Evolutionary conservation across 2,888 invertebrate species (phyloP), one percentile per base, ranked within the genome.

Genomic region (Aelia acuminata): DNA sequence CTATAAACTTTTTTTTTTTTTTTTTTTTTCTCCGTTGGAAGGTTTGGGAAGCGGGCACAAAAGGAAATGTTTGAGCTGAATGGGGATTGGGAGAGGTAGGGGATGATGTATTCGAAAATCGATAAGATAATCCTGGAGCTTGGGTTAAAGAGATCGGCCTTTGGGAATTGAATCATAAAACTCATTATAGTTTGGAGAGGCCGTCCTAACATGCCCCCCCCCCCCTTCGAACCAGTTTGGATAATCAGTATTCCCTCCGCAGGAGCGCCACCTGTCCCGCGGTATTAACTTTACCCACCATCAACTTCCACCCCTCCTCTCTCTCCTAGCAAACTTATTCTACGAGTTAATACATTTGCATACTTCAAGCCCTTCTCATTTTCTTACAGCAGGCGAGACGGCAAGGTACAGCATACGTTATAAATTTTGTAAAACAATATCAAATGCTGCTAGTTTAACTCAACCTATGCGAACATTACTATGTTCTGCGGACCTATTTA

Each of bases 151-250:
- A 84, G 84, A 84, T 48, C 84, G 49, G 20, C 26, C 84, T 47
- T 31, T 26, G 48, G 84, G 84, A 84, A 84, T 84, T 84, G 84
- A 84, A 84, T 84, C 84, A 84, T 84, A 84, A 84, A 84, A 84
- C 84, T 84, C 84, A 84, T 84, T 84, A 84, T 84, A 84, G 47
- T 84, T 84, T 50, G 84, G 84, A 48, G 31, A 20, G 49, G 84
- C 49, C 49, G 84, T 49, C 84, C 50, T 35, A 50, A 31, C 50
- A 48, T 84, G 49, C 10, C n/a, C 84, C 18, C 47, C 26, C n/a
- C 84, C 84, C 48, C 50, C 22, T 3, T 11, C 63, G 13, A 22
- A 22, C 0, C 43, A 43, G 80, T 11, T 22, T 43, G 75, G 80
- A 80, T 80, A 80, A 80, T 80, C 80, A 80, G 80, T 80, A 80